These are phyloP conservation scores for Myotis davidii DNA, from an alignment of 2,113 vertebrate genomes.

Conservation along the genomic window DNA sequence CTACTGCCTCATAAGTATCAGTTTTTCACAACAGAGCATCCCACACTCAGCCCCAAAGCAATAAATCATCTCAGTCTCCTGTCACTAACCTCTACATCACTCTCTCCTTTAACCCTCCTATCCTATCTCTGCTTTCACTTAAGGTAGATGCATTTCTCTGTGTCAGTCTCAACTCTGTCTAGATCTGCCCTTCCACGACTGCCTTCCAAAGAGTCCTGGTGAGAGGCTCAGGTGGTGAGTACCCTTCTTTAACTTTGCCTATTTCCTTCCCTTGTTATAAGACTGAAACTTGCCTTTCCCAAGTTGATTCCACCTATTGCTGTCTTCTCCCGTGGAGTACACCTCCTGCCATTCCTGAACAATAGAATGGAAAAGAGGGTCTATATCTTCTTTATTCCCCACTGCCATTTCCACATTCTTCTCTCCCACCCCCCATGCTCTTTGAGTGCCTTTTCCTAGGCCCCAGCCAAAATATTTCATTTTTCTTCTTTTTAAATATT, in stretches of 20 bases:
- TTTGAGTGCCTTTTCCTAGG: neutral
- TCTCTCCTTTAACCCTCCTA: neutral
- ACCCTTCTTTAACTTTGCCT: neutral
- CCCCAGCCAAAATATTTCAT: neutral
- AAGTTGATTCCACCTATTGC: neutral
- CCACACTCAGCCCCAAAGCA: neutral
- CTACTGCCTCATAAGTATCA: neutral
- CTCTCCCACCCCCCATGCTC: neutral
- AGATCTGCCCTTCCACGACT: neutral
- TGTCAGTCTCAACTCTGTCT: neutral
- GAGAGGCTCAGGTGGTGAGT: neutral
- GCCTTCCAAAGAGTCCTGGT: neutral
- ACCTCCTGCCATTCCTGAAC: neutral
- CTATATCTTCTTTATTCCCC: neutral
- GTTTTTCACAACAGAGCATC: neutral
- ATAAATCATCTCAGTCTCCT: neutral
- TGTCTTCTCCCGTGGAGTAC: fast-evolving
- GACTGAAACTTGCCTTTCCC: neutral
- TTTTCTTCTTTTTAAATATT: neutral
- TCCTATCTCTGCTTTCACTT: neutral
- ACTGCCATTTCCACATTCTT: too few relatives aligned
- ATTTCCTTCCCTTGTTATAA: neutral
- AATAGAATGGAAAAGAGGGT: neutral
- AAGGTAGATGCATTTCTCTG: neutral
- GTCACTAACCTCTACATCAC: neutral